A percentile compares a stretch with the other conserved stretches of the same genome.
Conservation (phyloP, 1,140 invertebrate genomes). For the Heterodera schachtii region DNA sequence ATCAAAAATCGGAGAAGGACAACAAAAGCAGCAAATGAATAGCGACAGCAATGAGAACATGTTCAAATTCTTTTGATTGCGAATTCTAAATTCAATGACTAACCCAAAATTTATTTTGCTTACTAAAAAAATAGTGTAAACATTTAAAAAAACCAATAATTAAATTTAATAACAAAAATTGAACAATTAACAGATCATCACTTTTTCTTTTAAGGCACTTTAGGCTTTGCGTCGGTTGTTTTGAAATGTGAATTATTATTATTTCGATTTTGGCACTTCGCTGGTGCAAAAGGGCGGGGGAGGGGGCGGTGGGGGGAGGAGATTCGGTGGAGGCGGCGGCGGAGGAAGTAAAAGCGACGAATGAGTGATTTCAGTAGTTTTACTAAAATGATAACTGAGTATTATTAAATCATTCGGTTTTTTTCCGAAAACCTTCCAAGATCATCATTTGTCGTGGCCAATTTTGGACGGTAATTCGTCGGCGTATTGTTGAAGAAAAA, state of each 20-base stretch:
- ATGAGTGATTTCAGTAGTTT: neutral
- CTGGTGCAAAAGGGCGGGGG: neutral
- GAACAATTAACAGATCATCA: neutral
- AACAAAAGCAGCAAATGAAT: neutral
- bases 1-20: neutral
- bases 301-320: neutral
- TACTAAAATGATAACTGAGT: neutral
- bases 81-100: neutral
- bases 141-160: too few relatives aligned
- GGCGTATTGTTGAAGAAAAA: slow-evolving; percentile 1
- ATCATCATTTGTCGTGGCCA: neutral
- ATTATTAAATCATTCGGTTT: neutral
- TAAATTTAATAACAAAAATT: too few relatives aligned
- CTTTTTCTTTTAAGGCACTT: neutral
- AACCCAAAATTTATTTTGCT: too few relatives aligned
- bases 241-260: neutral
- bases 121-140: too few relatives aligned
- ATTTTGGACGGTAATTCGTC: neutral
- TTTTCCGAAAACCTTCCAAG: neutral
- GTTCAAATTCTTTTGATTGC: neutral
- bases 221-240: neutral
- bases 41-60: neutral
- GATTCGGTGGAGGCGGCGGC: slow-evolving; percentile 2
- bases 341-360: slow-evolving; percentile 5
- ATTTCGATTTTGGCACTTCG: neutral